A percentile compares a stretch with the other conserved stretches of the same genome.
phyloP scores from a whole-genome alignment of 2,113 vertebrate genomes.

The Tricholaema leucomelas region DNA sequence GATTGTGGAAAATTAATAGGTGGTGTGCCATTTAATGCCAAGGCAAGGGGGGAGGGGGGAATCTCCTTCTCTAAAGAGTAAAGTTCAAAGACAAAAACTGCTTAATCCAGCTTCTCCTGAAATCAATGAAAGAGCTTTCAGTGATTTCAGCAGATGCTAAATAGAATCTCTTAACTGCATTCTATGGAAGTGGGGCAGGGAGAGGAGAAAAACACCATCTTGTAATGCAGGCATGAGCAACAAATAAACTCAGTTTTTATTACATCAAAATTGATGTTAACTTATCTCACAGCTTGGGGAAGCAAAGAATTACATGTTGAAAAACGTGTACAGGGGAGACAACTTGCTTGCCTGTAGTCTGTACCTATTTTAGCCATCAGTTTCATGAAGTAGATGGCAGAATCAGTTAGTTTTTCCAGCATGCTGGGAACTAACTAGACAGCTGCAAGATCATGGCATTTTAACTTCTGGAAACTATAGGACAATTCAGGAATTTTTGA shows the following conservation, averaged over 20 bases:
- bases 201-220: not conserved
- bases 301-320: not conserved
- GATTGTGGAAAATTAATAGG: conserved; percentile 20
- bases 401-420: not conserved
- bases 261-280: not conserved
- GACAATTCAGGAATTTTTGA: not conserved
- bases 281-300: not conserved
- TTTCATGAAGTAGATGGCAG: not conserved
- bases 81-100: conserved; percentile 26
- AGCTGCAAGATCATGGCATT: not conserved
- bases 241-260: not conserved
- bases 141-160: not conserved
- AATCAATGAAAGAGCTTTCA: not conserved
- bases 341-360: not conserved
- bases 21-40: not conserved
- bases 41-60: not conserved
- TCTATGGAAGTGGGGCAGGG: not conserved
- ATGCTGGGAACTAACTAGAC: not conserved
- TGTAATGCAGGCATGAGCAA: not conserved
- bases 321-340: not conserved
- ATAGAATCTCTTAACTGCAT: not conserved
- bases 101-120: not conserved
- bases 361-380: not conserved
- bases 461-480: not conserved
- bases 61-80: not conserved